phyloP scores from a whole-genome alignment of 2,113 vertebrate species.

The Limnothrissa miodon region DNA sequence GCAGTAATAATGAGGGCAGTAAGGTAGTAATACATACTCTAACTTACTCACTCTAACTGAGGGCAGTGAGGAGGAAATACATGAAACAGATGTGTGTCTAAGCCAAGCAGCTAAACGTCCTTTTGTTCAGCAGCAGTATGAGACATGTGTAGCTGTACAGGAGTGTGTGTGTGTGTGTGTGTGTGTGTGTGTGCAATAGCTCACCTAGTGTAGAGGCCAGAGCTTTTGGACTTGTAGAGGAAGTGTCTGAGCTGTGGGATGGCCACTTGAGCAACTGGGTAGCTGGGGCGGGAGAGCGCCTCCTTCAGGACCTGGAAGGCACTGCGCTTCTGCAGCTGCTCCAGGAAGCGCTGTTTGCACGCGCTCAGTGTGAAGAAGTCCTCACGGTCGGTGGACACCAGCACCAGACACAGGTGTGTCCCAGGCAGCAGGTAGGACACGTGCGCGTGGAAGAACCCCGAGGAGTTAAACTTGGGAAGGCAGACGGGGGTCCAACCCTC shows the following conservation, averaged over 20 bases:
- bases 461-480: too few relatives aligned
- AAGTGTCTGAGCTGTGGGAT: conserved; percentile 94
- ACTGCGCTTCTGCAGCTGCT: conserved; percentile 84
- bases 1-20: too few relatives aligned
- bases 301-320: conserved; percentile 80
- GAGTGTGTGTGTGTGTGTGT: too few relatives aligned
- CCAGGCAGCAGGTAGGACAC: conserved; percentile 92
- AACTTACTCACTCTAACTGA: too few relatives aligned
- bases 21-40: too few relatives aligned
- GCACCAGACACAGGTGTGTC: conserved; percentile 88
- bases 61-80: too few relatives aligned
- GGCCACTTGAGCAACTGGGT: conserved; percentile 84
- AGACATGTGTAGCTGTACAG: too few relatives aligned
- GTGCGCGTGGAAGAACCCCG: too few relatives aligned
- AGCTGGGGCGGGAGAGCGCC: conserved; percentile 80
- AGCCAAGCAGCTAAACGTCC: too few relatives aligned
- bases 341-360: conserved; percentile 89
- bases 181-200: conserved; percentile 39
- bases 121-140: too few relatives aligned
- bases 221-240: conserved; percentile 98
- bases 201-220: conserved; percentile 95
- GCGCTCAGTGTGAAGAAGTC: conserved; percentile 94
- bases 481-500: conserved; percentile 98
- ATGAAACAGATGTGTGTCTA: too few relatives aligned
- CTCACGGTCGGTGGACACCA: conserved; percentile 91